phyloP scores from a whole-genome alignment of 2,113 vertebrate genomes.

The Emydura subglobosa region DNA sequence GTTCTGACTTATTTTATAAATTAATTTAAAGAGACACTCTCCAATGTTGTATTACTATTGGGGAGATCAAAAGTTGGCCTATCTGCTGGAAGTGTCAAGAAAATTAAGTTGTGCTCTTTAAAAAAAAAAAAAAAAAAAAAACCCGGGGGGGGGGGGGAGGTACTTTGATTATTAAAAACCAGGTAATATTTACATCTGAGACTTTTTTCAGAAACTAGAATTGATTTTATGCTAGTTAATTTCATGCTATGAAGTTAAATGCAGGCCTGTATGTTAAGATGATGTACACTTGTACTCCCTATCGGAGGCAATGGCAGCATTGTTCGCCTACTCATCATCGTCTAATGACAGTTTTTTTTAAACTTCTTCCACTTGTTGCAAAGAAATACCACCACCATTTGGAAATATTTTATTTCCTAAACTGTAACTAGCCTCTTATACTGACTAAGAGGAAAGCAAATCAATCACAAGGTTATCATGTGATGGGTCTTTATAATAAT shows the following conservation, averaged over 20 bases:
- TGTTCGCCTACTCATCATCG: not conserved
- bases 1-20: conserved; percentile 73
- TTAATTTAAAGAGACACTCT: conserved; percentile 68
- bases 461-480: not conserved
- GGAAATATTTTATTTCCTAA: not conserved
- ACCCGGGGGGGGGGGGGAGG: not conserved
- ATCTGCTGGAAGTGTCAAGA: conserved; percentile 5
- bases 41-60: not conserved
- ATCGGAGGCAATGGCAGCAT: not conserved
- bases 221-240: not conserved
- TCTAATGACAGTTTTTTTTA: not conserved
- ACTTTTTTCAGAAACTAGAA: not conserved
- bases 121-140: conserved; percentile 36
- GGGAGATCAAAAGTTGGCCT: conserved; percentile 29
- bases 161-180: not conserved
- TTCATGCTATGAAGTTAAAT: not conserved
- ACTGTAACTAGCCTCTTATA: not conserved
- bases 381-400: not conserved
- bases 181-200: not conserved
- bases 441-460: not conserved
- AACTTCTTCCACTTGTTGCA: not conserved
- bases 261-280: not conserved
- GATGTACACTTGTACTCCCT: not conserved
- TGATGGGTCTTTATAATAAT: not conserved
- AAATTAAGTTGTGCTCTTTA: not conserved